Conservation (phyloP, 2,113 vertebrate species). For the Litocranius walleri region DNA sequence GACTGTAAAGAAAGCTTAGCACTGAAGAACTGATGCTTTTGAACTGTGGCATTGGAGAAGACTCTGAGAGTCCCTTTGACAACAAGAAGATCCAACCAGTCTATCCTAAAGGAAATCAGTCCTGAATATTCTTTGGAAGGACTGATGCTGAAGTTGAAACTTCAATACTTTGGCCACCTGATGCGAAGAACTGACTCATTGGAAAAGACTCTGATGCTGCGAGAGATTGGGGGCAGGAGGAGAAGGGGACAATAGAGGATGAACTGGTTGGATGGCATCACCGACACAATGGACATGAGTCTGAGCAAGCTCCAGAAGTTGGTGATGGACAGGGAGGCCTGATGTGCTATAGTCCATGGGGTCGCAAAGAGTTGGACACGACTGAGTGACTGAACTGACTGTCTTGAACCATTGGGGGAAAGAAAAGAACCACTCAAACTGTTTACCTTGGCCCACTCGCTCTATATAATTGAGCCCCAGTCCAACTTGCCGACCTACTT, state of each 20-base stretch:
- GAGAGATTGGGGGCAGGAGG: not conserved
- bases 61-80: not conserved
- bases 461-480: not conserved
- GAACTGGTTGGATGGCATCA: not conserved
- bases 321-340: not conserved
- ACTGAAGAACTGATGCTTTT: not conserved
- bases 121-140: not conserved
- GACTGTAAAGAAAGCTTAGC: not conserved
- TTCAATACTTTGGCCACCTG: not conserved
- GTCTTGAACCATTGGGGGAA: fast-evolving
- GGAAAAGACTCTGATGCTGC: not conserved
- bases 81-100: not conserved
- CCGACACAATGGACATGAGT: not conserved
- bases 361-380: fast-evolving
- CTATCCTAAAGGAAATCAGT: not conserved
- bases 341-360: not conserved
- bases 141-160: not conserved
- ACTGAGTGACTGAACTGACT: not conserved
- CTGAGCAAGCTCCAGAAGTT: not conserved
- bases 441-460: no score
- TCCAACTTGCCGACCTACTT: not conserved
- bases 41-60: not conserved
- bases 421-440: not conserved
- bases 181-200: not conserved
- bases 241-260: not conserved